These are phyloP conservation scores for Bombycilla garrulus DNA, from an alignment of 2,113 vertebrate species.

Conservation along the genomic window DNA sequence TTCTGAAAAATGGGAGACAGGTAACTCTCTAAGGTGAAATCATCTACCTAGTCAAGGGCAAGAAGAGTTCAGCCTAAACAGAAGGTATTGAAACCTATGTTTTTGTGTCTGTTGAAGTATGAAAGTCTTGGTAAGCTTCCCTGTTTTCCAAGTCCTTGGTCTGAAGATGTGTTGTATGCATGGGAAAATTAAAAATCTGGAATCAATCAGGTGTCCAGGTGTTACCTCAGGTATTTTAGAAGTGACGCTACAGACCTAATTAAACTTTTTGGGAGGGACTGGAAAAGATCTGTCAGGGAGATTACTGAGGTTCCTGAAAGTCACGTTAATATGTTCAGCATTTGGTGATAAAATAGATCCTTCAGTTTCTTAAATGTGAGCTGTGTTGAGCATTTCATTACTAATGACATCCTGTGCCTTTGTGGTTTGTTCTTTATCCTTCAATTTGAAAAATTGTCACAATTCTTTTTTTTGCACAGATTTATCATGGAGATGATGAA, in stretches of 20 bases:
- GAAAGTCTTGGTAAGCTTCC: neutral
- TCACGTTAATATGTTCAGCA: rapidly evolving
- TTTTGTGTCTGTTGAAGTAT: neutral
- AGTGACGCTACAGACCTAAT: neutral
- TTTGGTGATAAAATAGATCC: neutral
- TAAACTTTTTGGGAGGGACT: neutral
- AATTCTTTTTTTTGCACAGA: neutral
- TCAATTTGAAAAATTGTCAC: neutral
- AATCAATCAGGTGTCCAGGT: neutral
- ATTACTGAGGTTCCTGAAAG: neutral
- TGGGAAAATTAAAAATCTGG: neutral
- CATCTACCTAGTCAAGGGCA: neutral
- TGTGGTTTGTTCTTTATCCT: neutral
- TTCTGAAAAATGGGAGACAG: neutral
- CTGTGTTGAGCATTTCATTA: neutral
- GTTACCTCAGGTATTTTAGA: neutral
- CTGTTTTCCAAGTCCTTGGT: neutral
- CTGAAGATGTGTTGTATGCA: neutral
- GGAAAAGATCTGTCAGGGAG: neutral
- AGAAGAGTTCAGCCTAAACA: neutral
- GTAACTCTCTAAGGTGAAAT: neutral
- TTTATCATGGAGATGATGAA: neutral
- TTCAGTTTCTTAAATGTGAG: neutral
- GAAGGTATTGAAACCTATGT: neutral
- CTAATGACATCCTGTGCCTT: neutral